phyloP scores from a whole-genome alignment of 1,140 invertebrate genomes.

The Drosophila lacteicornis region DNA sequence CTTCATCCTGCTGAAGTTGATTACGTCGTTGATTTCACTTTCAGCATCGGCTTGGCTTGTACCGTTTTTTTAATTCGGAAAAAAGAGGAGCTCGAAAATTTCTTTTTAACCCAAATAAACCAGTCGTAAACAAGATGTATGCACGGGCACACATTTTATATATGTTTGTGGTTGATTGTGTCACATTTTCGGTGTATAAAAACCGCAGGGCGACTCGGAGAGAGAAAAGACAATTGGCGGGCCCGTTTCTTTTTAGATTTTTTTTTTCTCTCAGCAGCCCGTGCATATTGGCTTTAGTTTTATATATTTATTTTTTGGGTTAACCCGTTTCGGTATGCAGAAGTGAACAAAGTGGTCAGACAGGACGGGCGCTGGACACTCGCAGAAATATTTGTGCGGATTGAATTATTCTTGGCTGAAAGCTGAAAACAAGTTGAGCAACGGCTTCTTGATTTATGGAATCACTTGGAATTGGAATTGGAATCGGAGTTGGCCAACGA shows the following conservation, averaged over 20 bases:
- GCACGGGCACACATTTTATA: background rate
- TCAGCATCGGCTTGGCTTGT: slow-evolving; percentile 57
- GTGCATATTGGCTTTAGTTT: slow-evolving; percentile 26
- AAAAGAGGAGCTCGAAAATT: slow-evolving; percentile 45
- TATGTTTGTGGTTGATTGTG: slow-evolving; percentile 26
- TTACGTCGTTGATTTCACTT: slow-evolving; percentile 81
- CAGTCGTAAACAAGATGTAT: slow-evolving; percentile 63
- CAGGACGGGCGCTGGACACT: slow-evolving; percentile 47
- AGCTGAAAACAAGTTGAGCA: slow-evolving; percentile 62
- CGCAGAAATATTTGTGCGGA: slow-evolving; percentile 42
- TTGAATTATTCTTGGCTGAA: slow-evolving; percentile 43
- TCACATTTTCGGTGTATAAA: background rate
- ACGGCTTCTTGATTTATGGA: slow-evolving; percentile 74
- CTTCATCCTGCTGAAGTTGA: slow-evolving; percentile 80
- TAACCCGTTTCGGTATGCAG: slow-evolving; percentile 63
- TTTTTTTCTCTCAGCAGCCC: slow-evolving; percentile 23
- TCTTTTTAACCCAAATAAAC: slow-evolving; percentile 82
- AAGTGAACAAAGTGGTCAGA: slow-evolving; percentile 57
- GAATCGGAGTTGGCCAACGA: slow-evolving; percentile 35
- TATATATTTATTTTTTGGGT: slow-evolving; percentile 62
- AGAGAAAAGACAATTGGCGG: slow-evolving; percentile 31
- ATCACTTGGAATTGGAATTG: slow-evolving; percentile 40
- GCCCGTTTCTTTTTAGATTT: slow-evolving; percentile 37
- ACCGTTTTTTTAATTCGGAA: slow-evolving; percentile 51
- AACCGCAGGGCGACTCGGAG: background rate